phyloP scores from a whole-genome alignment of 2,113 vertebrate genomes.

The Rhombomys opimus region DNA sequence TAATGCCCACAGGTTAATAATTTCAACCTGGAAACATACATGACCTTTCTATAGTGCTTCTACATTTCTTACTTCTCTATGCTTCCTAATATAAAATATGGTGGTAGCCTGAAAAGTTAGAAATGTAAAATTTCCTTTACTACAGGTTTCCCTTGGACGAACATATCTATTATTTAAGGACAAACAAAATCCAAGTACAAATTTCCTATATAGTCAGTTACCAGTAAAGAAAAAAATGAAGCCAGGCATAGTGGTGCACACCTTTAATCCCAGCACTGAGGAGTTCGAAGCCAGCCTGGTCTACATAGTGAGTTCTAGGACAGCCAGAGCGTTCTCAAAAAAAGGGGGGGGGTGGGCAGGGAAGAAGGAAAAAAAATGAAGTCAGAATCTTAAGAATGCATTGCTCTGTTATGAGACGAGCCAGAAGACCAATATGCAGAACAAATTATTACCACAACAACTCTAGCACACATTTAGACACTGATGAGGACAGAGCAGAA shows the following conservation, averaged over 20 bases:
- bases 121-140: constrained; percentile 43
- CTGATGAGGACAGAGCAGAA: constrained; percentile 74
- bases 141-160: constrained; percentile 21
- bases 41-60: neutral
- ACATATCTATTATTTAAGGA: constrained; percentile 18
- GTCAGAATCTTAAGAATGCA: constrained; percentile 56
- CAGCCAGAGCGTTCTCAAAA: neutral
- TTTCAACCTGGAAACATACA: neutral
- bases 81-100: constrained; percentile 18
- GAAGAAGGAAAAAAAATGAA: neutral
- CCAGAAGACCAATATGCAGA: constrained; percentile 86
- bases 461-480: constrained; percentile 86
- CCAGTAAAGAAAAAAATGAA: neutral
- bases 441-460: constrained; percentile 87
- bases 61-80: constrained; percentile 10
- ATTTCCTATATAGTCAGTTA: neutral
- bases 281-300: neutral
- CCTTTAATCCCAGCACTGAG: neutral
- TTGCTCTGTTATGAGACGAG: constrained; percentile 83
- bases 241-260: neutral
- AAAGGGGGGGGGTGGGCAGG: neutral
- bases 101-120: neutral
- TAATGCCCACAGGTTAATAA: neutral
- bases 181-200: constrained; percentile 18
- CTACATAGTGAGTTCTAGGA: neutral